A percentile compares a stretch with the other conserved stretches of the same genome.
phyloP scores from a whole-genome alignment of 2,888 invertebrate genomes.

The Stenchaetothrips biformis region DNA sequence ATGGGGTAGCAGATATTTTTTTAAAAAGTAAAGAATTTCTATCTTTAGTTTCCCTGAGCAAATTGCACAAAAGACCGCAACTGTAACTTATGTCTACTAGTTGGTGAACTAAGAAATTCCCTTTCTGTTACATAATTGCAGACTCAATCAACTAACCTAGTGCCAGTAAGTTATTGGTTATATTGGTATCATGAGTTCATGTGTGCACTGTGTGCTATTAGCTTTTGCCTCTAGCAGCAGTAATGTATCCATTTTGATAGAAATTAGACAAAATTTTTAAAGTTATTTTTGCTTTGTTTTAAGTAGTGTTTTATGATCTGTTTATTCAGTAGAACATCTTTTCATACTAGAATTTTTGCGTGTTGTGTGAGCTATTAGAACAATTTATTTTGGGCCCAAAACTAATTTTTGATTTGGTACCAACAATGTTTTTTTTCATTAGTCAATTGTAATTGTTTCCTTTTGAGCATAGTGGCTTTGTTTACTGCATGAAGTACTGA shows the following conservation, averaged over 20 bases:
- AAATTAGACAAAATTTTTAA: not conserved
- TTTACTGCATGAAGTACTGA: too few species aligned
- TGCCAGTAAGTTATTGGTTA: not conserved
- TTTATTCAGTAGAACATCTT: not conserved
- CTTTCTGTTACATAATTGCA: slow-evolving; percentile 10
- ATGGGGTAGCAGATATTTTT: too few species aligned
- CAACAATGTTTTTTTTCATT: slow-evolving; percentile 25
- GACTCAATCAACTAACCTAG: not conserved
- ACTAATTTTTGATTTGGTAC: slow-evolving; percentile 28
- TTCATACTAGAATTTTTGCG: not conserved
- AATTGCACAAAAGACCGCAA: not conserved
- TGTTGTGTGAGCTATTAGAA: slow-evolving; percentile 27
- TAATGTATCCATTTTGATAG: not conserved
- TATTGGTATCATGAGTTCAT: not conserved
- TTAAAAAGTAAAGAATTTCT: too few species aligned
- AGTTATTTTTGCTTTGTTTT: not conserved
- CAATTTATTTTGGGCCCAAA: slow-evolving; percentile 30
- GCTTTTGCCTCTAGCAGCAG: not conserved
- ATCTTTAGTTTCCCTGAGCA: too few species aligned
- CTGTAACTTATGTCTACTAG: not conserved
- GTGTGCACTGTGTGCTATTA: not conserved
- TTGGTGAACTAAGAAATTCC: not conserved
- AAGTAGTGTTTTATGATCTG: not conserved
- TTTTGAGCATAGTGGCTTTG: too few species aligned
- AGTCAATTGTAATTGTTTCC: too few species aligned